Base-by-base conservation (phyloP, 2,113 vertebrate genomes). In the Natator depressus region DNA sequence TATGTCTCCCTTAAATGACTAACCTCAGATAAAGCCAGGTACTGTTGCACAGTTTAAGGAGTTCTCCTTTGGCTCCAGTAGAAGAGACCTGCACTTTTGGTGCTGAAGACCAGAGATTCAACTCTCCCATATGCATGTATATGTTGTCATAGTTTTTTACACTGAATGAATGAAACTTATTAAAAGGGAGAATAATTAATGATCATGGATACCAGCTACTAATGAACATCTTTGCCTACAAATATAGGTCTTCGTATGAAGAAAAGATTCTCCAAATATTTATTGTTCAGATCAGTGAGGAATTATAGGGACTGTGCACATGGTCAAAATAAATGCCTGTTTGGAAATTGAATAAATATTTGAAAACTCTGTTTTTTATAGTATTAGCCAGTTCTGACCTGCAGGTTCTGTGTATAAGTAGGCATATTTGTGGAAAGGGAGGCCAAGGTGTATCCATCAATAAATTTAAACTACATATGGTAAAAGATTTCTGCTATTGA, bases 91-190 rank as follows among this genome's bases (percentile, higher is more conserved):
- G 2, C 83, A 8, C 8, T 94, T 82, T 12, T 75, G 69, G 8
- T 50, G 16, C 6, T 90, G 25, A 81, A 91, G 83, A 84, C 53
- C 62, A 79, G 11, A 59, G n/a, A 13, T 50, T 92, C 91, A 96
- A 10, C 42, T 80, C 6, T 80, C 25, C 10, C 10, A 88, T 88
- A 87, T 54, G 91, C 2, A 31, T 50, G 38, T 47, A 72, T 1
- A 59, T 6, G 47, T 14, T 53, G 9, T 38, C 65, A 72, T 38
- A 38, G 35, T 29, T 85, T 76, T 53, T 65, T 84, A 20, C 8
- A 80, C n/a, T 4, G 87, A 85, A 88, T 54, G 0, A 19, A 24
- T 78, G 35, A n/a, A 10, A 46, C 1, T 72, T 65, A 92, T 79
- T 10, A 3, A 62, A 89, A 92, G 76, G 24, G 1, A 85, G 80